Percentiles rank a stretch among this genome's conserved stretches.
Evolutionary conservation across 2,113 vertebrate genomes (phyloP).

Genomic region (Chaetodon auriga): DNA sequence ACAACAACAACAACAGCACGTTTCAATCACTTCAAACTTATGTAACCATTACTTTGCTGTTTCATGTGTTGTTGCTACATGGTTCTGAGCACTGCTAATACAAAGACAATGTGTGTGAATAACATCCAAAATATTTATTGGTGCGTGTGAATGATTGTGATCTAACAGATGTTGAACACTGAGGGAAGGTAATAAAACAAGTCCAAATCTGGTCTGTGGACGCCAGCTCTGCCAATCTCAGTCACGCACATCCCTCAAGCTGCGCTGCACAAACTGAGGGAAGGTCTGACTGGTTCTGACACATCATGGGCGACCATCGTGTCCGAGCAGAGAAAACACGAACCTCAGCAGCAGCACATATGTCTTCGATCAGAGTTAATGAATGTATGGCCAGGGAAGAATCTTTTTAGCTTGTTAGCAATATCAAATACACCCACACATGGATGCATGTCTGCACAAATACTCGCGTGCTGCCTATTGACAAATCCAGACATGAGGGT

Average conservation of each 20-base stretch:
- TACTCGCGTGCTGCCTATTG: conserved; percentile 23
- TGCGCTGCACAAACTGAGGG: conserved; percentile 21
- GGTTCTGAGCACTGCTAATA: neutral
- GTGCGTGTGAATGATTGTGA: conserved; percentile 64
- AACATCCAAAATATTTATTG: conserved; percentile 61
- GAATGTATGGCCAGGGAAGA: conserved; percentile 16
- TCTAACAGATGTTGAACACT: conserved; percentile 76
- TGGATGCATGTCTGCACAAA: conserved; percentile 39
- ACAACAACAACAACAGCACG: neutral
- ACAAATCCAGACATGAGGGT: conserved; percentile 10
- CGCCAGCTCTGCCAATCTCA: conserved; percentile 68
- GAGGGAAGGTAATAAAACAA: conserved; percentile 74
- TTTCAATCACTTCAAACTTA: neutral
- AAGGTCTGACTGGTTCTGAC: conserved; percentile 56
- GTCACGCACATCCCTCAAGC: conserved; percentile 73
- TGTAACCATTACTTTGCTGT: neutral
- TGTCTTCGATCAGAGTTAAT: conserved; percentile 47
- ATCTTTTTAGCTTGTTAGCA: conserved; percentile 14
- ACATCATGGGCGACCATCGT: conserved; percentile 42
- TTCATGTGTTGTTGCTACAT: conserved; percentile 11
- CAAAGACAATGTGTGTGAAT: conserved; percentile 48
- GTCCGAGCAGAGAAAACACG: conserved; percentile 31
- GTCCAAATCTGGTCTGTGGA: conserved; percentile 67
- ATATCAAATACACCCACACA: conserved; percentile 26
- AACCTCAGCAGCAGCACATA: conserved; percentile 31